Evolutionary conservation across 2,888 invertebrate genomes (phyloP).

Genomic region (Sinohyriopsis cumingii): DNA sequence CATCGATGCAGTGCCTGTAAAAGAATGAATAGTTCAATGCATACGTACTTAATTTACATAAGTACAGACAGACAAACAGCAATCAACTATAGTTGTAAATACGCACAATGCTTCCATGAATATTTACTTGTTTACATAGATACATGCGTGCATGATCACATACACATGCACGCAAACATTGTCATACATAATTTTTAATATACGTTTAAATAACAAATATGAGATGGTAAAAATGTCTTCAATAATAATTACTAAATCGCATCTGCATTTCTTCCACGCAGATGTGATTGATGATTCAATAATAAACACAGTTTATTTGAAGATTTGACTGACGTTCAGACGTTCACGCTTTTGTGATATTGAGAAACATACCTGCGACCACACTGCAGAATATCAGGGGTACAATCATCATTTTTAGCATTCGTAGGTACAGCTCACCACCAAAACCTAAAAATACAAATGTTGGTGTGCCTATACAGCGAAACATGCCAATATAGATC

Average conservation of each 20-base stretch:
- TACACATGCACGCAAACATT: too few species aligned
- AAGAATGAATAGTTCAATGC: neutral
- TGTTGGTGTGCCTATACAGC: neutral
- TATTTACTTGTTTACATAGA: too few species aligned
- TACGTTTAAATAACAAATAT: too few species aligned
- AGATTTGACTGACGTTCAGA: too few species aligned
- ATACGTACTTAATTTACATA: conserved; percentile 26
- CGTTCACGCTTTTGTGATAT: too few species aligned
- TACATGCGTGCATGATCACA: too few species aligned
- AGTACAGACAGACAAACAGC: conserved; percentile 6
- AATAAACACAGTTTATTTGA: neutral
- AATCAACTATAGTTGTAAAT: neutral
- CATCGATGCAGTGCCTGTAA: conserved; percentile 57
- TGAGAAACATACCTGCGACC: conserved; percentile 47
- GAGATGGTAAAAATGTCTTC: neutral
- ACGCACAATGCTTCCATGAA: too few species aligned
- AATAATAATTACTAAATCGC: neutral
- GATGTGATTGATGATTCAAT: neutral
- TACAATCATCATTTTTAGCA: conserved; percentile 59
- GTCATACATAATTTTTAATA: conserved; percentile 30
- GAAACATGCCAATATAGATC: too few species aligned
- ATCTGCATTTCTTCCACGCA: neutral
- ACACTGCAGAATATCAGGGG: conserved; percentile 57
- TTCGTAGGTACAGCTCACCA: conserved; percentile 59
- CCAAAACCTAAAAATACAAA: conserved; percentile 50